phyloP scores from a whole-genome alignment of 2,797 vertebrate species.

The Lerista edwardsae region DNA sequence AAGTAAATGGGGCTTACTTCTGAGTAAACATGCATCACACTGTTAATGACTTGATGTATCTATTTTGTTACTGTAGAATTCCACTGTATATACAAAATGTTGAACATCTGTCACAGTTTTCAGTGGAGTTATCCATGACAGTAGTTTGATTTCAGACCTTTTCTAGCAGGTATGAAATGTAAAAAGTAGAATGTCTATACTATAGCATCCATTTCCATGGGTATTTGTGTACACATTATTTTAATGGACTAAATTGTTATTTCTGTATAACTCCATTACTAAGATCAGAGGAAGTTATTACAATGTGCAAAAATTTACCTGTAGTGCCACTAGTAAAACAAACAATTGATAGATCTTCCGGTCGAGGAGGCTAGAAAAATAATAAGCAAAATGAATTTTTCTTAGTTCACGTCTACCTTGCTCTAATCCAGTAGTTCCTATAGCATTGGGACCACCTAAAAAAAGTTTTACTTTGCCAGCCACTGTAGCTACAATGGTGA shows the following conservation, averaged over 20 bases:
- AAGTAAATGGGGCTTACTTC: too few relatives aligned
- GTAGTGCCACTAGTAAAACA: conserved; percentile 85
- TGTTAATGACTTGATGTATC: neutral
- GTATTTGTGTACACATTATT: neutral
- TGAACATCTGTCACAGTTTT: neutral
- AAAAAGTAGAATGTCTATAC: conserved; percentile 10
- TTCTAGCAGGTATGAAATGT: neutral
- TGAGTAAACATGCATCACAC: neutral
- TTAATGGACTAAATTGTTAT: neutral
- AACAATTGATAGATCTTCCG: conserved; percentile 84
- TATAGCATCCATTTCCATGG: neutral
- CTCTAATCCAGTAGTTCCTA: neutral
- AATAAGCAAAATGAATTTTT: conserved; percentile 29
- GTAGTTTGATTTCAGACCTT: neutral
- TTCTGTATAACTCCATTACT: neutral
- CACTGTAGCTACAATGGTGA: too few relatives aligned
- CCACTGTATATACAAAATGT: neutral
- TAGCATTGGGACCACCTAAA: too few relatives aligned
- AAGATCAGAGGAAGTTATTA: neutral
- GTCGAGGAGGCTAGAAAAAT: conserved; percentile 76
- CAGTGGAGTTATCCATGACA: neutral
- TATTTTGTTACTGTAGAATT: neutral
- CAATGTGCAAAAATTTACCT: conserved; percentile 71
- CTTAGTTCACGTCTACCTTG: conserved; percentile 18
- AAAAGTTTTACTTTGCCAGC: too few relatives aligned